Conservation (phyloP, 2,113 vertebrate genomes). For the Camelus dromedarius region DNA sequence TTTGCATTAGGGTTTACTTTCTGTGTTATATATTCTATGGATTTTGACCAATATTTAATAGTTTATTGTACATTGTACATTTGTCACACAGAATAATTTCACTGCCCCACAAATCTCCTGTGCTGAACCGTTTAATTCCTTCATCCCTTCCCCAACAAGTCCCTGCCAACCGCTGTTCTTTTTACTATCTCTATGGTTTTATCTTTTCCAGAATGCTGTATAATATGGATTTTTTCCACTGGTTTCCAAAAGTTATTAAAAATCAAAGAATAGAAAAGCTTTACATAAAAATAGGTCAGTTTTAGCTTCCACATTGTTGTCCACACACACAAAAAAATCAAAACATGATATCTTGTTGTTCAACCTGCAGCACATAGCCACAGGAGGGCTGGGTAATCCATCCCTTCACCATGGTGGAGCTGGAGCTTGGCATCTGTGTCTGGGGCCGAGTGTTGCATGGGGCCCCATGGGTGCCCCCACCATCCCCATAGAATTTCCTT, state of each 20-base stretch:
- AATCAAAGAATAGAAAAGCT: constrained; percentile 98
- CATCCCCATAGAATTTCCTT: constrained; percentile 65
- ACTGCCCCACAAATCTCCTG: neutral
- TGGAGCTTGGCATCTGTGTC: constrained; percentile 82
- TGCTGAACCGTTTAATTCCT: neutral
- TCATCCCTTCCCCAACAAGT: neutral
- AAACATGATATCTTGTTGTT: constrained; percentile 86
- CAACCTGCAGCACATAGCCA: constrained; percentile 86
- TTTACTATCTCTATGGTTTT: neutral
- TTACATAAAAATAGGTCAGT: constrained; percentile 98
- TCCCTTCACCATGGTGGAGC: constrained; percentile 83
- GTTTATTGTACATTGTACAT: neutral
- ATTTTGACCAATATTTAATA: neutral
- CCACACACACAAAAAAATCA: constrained; percentile 87
- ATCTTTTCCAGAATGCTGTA: neutral
- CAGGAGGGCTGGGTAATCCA: constrained; percentile 88
- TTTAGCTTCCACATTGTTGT: constrained; percentile 89
- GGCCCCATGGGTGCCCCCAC: constrained; percentile 80
- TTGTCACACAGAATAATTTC: neutral
- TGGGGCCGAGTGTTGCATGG: constrained; percentile 81
- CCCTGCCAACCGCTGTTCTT: neutral
- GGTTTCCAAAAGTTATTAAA: constrained; percentile 97
- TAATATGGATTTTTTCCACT: neutral
- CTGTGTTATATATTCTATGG: neutral
- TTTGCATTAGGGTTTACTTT: neutral